Conservation (phyloP, 2,113 vertebrate genomes). For the Pungitius pungitius region DNA sequence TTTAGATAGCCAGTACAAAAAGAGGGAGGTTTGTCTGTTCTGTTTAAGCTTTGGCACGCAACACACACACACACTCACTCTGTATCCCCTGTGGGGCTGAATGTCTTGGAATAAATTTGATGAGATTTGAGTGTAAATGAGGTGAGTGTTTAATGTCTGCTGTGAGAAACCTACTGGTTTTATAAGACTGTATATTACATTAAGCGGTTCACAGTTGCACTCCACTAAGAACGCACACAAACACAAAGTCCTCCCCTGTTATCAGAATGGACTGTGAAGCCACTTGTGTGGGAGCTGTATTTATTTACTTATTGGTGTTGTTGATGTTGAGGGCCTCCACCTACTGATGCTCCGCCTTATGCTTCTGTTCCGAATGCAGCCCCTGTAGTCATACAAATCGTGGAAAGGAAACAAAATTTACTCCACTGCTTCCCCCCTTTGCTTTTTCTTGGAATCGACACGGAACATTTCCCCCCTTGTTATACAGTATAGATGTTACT, state of each 20-base stretch:
- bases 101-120: conserved; percentile 46
- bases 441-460: neutral
- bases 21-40: no score
- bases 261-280: no score
- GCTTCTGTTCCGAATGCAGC: neutral
- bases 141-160: conserved; percentile 33
- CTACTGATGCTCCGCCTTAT: neutral
- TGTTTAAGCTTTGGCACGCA: neutral
- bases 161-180: conserved; percentile 33
- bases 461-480: neutral
- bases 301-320: no score
- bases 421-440: neutral
- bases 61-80: conserved; percentile 8
- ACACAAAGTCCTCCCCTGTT: no score
- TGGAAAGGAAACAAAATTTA: neutral
- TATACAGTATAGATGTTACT: neutral
- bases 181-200: conserved; percentile 55
- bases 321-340: neutral
- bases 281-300: no score
- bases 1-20: conserved; percentile 5
- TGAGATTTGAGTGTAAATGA: conserved; percentile 18
- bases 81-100: conserved; percentile 22
- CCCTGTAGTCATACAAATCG: neutral
- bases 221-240: conserved; percentile 1
- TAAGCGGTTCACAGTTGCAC: conserved; percentile 46